Evolutionary conservation across 2,797 vertebrate species (phyloP), one percentile per base, ranked within the genome.

Genomic region (Xiphorhynchus erythropygius): DNA sequence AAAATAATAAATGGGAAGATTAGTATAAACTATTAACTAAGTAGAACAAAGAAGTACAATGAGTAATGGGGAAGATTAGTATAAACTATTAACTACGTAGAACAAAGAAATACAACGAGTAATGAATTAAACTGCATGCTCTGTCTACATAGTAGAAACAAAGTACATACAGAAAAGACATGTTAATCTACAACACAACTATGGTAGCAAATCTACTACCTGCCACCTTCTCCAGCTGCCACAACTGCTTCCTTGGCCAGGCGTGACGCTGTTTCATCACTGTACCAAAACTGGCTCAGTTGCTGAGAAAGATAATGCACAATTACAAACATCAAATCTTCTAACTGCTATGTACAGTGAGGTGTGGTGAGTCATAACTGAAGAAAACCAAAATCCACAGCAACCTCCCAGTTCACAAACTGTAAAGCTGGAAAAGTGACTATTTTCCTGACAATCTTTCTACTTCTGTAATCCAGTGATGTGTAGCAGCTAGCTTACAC

Each of bases 221-320:
- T 99, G 93, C 99, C 99, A 56, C 98, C 98, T 75, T 97, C 97
- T 87, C 99, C 99, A 32, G 98, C 98, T 88, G 98, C 98, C 30
- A 94, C 96, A 15, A 98, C 17, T 0, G 95, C 98, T 93, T 99
- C 99, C 64, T 98, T 97, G 3, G 99, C 99, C 19, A 99, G 97
- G n/a, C 71, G 85, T 0, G 94, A 57, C 2, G 99, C 99, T 0
- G 99, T 99, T 62, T 99, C 98, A 22, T 98, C 98, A 9, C 97
- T 99, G 96, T 99, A 99, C 99, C 99, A 99, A 94, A 99, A 99
- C 97, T 99, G 99, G 97, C 99, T 99, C 98, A 99, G 97, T 74
- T 98, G 96, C 99, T 99, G 96, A 57, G 87, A 70, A 94, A 88
- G 60, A 28, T 5, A 55, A 85, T 0, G 2, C 14, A 53, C 28